Evolutionary conservation across 2,888 invertebrate genomes (phyloP), one percentile per base, ranked within the genome.

Genomic region (Oithona nana): DNA sequence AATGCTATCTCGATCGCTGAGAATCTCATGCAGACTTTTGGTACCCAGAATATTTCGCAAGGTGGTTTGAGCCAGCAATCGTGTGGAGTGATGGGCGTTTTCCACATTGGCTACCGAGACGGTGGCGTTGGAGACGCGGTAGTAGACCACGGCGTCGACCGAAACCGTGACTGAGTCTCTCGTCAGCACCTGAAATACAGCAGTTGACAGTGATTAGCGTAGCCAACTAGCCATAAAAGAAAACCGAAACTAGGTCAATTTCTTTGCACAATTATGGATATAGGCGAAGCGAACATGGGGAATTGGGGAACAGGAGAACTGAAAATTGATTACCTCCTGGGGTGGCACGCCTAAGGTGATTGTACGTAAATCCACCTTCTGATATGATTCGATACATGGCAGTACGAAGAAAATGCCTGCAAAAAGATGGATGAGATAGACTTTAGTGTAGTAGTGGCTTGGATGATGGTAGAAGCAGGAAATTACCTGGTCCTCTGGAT

Each of bases 141-240:
- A 89, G 75, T 89, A 89, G 11, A 89, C 88, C 58, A 89, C 89
- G 22, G 95, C 95, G 72, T 97, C 95, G 49, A 97, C 95, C 1
- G 92, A 92, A 2, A 97, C 94, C 0, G 95, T 97, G 64, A 95
- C 95, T 64, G 89, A 90, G 76, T 95, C 95, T 74, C 93, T 92
- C 48, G 94, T 94, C 68, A 95, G 77, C 16, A 95, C 92, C 93
- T 94, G 75, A 16, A 63, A 57, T 8, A n/a, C n/a, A n/a, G n/a
- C n/a, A n/a, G n/a, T n/a, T n/a, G n/a, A n/a, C n/a, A n/a, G n/a
- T n/a, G n/a, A n/a, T n/a, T n/a, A n/a, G n/a, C n/a, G n/a, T n/a
- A n/a, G n/a, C n/a, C n/a, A n/a, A n/a, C n/a, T n/a, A n/a, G n/a
- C n/a, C n/a, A n/a, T n/a, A n/a, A n/a, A n/a, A n/a, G n/a, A n/a